Base-by-base conservation (phyloP, 2,113 vertebrate genomes). In the Sander lucioperca region DNA sequence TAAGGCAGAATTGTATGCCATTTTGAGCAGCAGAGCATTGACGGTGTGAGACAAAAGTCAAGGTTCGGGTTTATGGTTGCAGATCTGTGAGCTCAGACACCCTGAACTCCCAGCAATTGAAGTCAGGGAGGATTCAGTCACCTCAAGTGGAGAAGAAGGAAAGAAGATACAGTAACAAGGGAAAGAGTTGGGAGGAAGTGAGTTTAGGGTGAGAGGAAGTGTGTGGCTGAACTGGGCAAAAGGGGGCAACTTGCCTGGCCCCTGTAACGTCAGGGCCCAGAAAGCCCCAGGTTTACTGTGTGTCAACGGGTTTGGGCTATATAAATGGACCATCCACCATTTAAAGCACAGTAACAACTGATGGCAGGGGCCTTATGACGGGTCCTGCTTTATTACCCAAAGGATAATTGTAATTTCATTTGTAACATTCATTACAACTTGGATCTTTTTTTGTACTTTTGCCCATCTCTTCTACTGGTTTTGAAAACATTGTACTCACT, bases 1-100 rank as follows among this genome's bases (percentile, higher is more conserved):
- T 33, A 1, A 72, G 68, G 65, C 81, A 21, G 33, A 69, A 15
- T 74, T 68, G 72, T 70, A 48, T 70, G 82, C 64, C 12, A 8
- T 59, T 75, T 67, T 67, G 39, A 76, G 61, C 45, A 51, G 50
- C 65, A 58, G 59, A 66, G 45, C 25, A 10, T 53, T 68, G 77
- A 65, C 53, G 0, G 5, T 21, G 5, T 54, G 53, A 76, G 57
- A 63, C 14, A 14, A 39, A 83, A 8, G 56, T 50, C 23, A 33
- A 56, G 43, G 71, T 45, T 83, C 7, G 1, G 43, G 36, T 84
- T 73, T 70, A 25, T 61, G 25, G 48, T 59, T 50, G 12, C 21
- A 53, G 36, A 71, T 74, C 47, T 53, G 0, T 63, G 47, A 71
- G 18, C 47, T 84, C 43, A 68, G 64, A 80, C 57, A 39, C 72